Base-by-base conservation (phyloP, 2,888 invertebrate genomes). In the Macaria notata region DNA sequence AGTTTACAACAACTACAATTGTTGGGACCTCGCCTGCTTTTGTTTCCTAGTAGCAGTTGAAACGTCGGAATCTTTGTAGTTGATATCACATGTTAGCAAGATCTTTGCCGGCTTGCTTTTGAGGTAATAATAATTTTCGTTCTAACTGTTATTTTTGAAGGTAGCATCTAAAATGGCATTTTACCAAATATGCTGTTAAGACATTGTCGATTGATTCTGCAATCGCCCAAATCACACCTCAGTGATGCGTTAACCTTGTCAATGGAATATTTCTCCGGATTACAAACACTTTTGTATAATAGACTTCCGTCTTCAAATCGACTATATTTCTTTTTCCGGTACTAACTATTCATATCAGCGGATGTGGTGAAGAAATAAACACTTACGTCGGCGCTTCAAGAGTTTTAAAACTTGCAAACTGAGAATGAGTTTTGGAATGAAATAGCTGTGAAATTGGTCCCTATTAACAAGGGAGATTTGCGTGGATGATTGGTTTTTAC, bases 61-160 rank as follows among this genome's bases (percentile, higher is more conserved):
- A 50, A 9, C 1, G 75, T 71, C 83, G 81, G 81, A 65, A 59
- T 62, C 72, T 75, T 80, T 82, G 74, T 65, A 57, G 59, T 39
- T 31, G 5, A 31, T 38, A 65, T 72, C 66, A 72, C 70, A 70
- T 71, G 69, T 62, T 69, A 55, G 46, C n/a, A 41, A 46, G 42
- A 29, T 36, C 36, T 9, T 4, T 71, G 69, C 69, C 33, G 33
- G 33, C 33, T 33, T 6, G 33, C 33, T 33, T 33, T 33, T 33
- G 33, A 33, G 33, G 6, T 33, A 33, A 33, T 4, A 33, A 33
- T 33, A 33, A 33, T 68, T 69, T 69, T 66, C 61, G 65, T 65
- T 7, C n/a, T 68, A 67, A 68, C 68, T 56, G 72, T 73, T 71
- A 65, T 4, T 33, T 33, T 33, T 33, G 6, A 33, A 33, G 33